Percentiles rank a stretch among this genome's conserved stretches.
These are phyloP conservation scores for Drosophila gunungcola DNA, from an alignment of 1,140 invertebrate genomes.

Conservation along the genomic window DNA sequence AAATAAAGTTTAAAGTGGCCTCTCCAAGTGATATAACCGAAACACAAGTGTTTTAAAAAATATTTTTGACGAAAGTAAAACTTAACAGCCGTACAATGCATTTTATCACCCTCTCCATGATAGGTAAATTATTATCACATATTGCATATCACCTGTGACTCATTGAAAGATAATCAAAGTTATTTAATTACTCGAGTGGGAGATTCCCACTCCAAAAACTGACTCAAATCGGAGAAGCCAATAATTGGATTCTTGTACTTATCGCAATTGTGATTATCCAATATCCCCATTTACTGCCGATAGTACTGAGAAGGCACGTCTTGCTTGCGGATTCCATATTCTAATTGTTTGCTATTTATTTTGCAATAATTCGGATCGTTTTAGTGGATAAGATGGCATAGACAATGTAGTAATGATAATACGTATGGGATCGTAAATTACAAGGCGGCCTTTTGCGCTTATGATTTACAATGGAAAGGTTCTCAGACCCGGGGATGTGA, in stretches of 20 bases:
- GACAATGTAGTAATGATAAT: slow-evolving; percentile 45
- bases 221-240: slow-evolving; percentile 17
- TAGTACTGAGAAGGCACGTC: slow-evolving; percentile 29
- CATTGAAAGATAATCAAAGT: slow-evolving; percentile 18
- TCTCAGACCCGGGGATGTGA: slow-evolving; percentile 21
- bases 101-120: slow-evolving; percentile 19
- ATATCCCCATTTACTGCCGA: slow-evolving; percentile 6
- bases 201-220: slow-evolving; percentile 11
- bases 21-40: slow-evolving; percentile 18
- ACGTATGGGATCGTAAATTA: slow-evolving; percentile 24
- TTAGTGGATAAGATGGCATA: slow-evolving; percentile 41
- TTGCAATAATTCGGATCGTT: slow-evolving; percentile 40
- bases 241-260: slow-evolving; percentile 29
- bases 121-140: slow-evolving; percentile 43
- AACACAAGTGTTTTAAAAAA: slow-evolving; percentile 4
- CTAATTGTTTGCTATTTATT: slow-evolving; percentile 39
- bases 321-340: slow-evolving; percentile 10
- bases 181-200: neutral
- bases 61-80: slow-evolving; percentile 14
- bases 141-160: slow-evolving; percentile 5
- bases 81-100: slow-evolving; percentile 24
- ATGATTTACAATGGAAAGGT: slow-evolving; percentile 31
- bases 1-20: slow-evolving; percentile 10
- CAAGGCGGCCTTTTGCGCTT: slow-evolving; percentile 11
- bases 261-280: slow-evolving; percentile 16